phyloP scores from a whole-genome alignment of 2,797 vertebrate species.

The Cryptoblepharus egeriae region DNA sequence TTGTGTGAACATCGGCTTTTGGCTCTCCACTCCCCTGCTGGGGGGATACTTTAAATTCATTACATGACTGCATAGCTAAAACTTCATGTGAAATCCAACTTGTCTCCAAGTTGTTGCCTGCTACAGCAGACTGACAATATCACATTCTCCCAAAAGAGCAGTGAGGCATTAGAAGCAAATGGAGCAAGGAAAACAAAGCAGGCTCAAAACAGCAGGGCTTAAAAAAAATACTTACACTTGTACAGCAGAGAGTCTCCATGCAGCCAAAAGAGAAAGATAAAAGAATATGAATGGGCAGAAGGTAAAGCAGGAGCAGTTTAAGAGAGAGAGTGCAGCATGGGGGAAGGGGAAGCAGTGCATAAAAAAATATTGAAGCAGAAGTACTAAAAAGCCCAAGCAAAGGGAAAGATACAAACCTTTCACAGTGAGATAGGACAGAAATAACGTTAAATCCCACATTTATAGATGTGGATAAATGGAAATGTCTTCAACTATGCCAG shows the following conservation, averaged over 20 bases:
- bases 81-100: slow-evolving; percentile 51
- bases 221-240: slow-evolving; percentile 87
- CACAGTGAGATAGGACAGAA: slow-evolving; percentile 20
- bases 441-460: neutral
- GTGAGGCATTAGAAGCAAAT: slow-evolving; percentile 68
- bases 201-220: slow-evolving; percentile 70
- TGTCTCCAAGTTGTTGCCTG: slow-evolving; percentile 43
- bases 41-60: slow-evolving; percentile 58
- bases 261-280: slow-evolving; percentile 86
- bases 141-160: slow-evolving; percentile 62
- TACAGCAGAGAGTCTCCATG: slow-evolving; percentile 93
- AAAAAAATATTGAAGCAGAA: slow-evolving; percentile 65
- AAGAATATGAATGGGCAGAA: slow-evolving; percentile 81
- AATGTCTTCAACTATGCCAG: fast-evolving
- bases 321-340: slow-evolving; percentile 54
- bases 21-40: slow-evolving; percentile 23
- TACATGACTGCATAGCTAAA: slow-evolving; percentile 31
- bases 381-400: slow-evolving; percentile 58
- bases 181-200: slow-evolving; percentile 65
- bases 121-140: slow-evolving; percentile 55
- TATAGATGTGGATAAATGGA: neutral
- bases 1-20: slow-evolving; percentile 21
- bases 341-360: slow-evolving; percentile 39
- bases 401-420: slow-evolving; percentile 42
- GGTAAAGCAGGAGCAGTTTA: slow-evolving; percentile 76